A percentile compares a stretch with the other conserved stretches of the same genome.
phyloP scores from a whole-genome alignment of 2,888 invertebrate species.

The Eristalinus aeneus region DNA sequence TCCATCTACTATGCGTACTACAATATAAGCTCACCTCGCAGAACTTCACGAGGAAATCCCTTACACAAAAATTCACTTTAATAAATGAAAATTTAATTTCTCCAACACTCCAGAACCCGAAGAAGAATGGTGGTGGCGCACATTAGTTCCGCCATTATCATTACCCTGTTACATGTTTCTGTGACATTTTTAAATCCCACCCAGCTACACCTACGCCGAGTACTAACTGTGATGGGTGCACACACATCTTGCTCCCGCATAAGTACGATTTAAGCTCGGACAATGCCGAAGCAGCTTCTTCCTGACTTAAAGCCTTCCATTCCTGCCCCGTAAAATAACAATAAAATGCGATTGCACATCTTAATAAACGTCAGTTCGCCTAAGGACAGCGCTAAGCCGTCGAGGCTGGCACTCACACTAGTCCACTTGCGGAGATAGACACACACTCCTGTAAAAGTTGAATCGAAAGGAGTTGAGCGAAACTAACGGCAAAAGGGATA shows the following conservation, averaged over 20 bases:
- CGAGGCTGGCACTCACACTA: slow-evolving; percentile 13
- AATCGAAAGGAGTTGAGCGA: slow-evolving; percentile 20
- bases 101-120: slow-evolving; percentile 1
- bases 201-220: slow-evolving; percentile 46
- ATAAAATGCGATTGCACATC: slow-evolving; percentile 71
- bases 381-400: slow-evolving; percentile 62
- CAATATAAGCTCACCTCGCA: slow-evolving; percentile 45
- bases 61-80: slow-evolving; percentile 69
- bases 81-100: slow-evolving; percentile 69
- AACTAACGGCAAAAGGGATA: slow-evolving; percentile 40
- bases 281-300: slow-evolving; percentile 32
- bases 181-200: slow-evolving; percentile 66
- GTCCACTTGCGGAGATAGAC: not conserved
- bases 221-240: not conserved
- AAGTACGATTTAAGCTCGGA: slow-evolving; percentile 22
- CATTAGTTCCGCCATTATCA: slow-evolving; percentile 67
- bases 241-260: not conserved
- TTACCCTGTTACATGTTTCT: slow-evolving; percentile 59
- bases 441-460: slow-evolving; percentile 1
- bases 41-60: slow-evolving; percentile 53
- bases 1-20: slow-evolving; percentile 24
- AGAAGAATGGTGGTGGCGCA: slow-evolving; percentile 9
- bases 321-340: slow-evolving; percentile 64
- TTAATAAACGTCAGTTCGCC: slow-evolving; percentile 68
- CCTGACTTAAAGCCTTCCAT: slow-evolving; percentile 51